Evolutionary conservation across 2,888 invertebrate genomes (phyloP).

Genomic region (Tribolium freemani): DNA sequence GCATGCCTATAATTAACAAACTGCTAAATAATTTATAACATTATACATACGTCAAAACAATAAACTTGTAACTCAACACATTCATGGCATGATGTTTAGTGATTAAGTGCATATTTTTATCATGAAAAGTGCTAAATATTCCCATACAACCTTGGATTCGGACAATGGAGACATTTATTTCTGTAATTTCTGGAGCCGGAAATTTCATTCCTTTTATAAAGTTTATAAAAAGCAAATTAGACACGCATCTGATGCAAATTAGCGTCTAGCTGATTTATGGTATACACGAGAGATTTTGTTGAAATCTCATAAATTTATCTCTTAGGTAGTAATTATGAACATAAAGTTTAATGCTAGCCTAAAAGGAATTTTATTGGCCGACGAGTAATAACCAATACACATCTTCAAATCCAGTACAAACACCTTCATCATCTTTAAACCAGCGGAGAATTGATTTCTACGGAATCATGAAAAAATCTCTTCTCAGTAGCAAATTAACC

Average conservation of each 20-base stretch:
- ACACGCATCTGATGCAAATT: constrained; percentile 12
- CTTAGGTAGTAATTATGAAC: background rate
- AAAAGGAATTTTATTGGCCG: no score
- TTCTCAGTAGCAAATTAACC: background rate
- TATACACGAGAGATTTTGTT: background rate
- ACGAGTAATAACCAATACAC: no score
- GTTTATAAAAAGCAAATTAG: constrained; percentile 14
- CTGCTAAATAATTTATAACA: background rate
- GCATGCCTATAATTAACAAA: background rate
- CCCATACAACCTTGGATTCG: constrained; percentile 3
- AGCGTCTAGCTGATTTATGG: constrained; percentile 17
- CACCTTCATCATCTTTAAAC: background rate
- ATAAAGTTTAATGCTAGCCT: no score
- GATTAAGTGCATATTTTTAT: constrained; percentile 2
- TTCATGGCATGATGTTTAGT: background rate
- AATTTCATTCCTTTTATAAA: constrained; percentile 25
- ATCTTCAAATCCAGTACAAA: no score
- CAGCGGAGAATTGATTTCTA: background rate
- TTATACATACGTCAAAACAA: background rate
- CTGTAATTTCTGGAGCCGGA: constrained; percentile 15
- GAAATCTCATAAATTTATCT: background rate
- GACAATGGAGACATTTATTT: constrained; percentile 18
- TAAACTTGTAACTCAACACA: background rate
- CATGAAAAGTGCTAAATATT: background rate
- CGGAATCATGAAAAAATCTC: background rate